Percentiles rank a stretch among this genome's conserved stretches.
phyloP scores from a whole-genome alignment of 1,140 invertebrate genomes.

The Drosophila prosaltans region DNA sequence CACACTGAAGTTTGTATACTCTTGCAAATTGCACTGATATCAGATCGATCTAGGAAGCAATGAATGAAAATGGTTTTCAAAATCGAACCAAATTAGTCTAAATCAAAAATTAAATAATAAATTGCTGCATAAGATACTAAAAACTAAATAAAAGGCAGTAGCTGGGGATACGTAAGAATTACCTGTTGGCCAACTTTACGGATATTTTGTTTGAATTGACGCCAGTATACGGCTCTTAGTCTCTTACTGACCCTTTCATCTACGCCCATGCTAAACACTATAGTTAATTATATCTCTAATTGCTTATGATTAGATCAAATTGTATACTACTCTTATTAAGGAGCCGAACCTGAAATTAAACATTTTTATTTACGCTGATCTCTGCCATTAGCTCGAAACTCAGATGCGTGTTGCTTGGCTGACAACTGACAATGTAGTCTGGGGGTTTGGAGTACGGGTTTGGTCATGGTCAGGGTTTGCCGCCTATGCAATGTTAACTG shows the following conservation, averaged over 20 bases:
- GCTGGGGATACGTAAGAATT: too few species aligned
- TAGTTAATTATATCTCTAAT: constrained; percentile 6
- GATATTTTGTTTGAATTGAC: too few species aligned
- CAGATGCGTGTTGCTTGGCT: background rate
- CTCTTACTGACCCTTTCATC: background rate
- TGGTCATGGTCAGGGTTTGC: constrained; percentile 64
- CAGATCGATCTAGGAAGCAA: too few species aligned
- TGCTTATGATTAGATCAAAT: background rate
- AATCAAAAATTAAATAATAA: too few species aligned
- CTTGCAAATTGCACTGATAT: too few species aligned
- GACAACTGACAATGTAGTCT: background rate
- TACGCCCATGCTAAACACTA: background rate
- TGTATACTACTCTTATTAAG: background rate
- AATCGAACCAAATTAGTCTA: too few species aligned
- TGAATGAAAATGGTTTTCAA: too few species aligned
- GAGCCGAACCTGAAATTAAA: background rate
- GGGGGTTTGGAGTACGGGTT: constrained; percentile 24
- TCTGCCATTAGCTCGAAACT: background rate
- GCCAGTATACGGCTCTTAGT: too few species aligned
- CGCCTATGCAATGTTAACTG: constrained; percentile 28
- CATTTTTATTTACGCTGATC: background rate
- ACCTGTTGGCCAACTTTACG: too few species aligned
- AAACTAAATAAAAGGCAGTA: too few species aligned
- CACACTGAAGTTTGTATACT: too few species aligned
- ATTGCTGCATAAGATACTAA: too few species aligned